Conservation (phyloP, 1,140 invertebrate species). For the Drosophila ercepeae region DNA sequence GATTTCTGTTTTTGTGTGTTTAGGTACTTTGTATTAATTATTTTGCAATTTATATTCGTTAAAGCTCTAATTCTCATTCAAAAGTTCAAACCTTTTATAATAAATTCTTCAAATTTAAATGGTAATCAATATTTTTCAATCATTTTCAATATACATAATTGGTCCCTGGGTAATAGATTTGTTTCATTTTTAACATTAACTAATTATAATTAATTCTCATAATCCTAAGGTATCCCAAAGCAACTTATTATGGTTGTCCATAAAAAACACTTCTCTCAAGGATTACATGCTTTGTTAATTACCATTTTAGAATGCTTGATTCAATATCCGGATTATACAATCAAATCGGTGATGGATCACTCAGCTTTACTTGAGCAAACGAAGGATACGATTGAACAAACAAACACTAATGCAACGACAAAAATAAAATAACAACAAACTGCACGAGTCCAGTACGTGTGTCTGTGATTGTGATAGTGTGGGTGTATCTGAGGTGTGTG, state of each 20-base stretch:
- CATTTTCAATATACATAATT: too few relatives aligned
- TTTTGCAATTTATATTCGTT: background rate
- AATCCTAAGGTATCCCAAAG: too few relatives aligned
- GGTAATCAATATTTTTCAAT: too few relatives aligned
- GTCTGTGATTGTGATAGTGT: constrained; percentile 15
- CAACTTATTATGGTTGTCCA: too few relatives aligned
- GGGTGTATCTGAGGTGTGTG: constrained; percentile 4
- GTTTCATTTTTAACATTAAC: too few relatives aligned
- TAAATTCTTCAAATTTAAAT: too few relatives aligned
- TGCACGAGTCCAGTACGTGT: constrained; percentile 43
- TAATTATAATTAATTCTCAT: too few relatives aligned
- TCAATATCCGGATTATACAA: constrained; percentile 9
- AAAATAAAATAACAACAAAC: constrained; percentile 68
- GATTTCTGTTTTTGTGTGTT: constrained; percentile 20
- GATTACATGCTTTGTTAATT: background rate
- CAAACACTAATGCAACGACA: constrained; percentile 59
- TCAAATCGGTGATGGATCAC: constrained; percentile 16
- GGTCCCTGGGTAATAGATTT: too few relatives aligned
- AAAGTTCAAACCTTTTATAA: too few relatives aligned
- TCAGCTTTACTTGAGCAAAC: constrained; percentile 62
- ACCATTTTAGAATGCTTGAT: background rate
- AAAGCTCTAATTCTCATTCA: too few relatives aligned
- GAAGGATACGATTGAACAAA: constrained; percentile 58
- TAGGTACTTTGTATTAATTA: constrained; percentile 14
- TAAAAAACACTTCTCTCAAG: too few relatives aligned